Evolutionary conservation across 1,140 invertebrate species (phyloP).

Genomic region (Ptiloglossa arizonensis): DNA sequence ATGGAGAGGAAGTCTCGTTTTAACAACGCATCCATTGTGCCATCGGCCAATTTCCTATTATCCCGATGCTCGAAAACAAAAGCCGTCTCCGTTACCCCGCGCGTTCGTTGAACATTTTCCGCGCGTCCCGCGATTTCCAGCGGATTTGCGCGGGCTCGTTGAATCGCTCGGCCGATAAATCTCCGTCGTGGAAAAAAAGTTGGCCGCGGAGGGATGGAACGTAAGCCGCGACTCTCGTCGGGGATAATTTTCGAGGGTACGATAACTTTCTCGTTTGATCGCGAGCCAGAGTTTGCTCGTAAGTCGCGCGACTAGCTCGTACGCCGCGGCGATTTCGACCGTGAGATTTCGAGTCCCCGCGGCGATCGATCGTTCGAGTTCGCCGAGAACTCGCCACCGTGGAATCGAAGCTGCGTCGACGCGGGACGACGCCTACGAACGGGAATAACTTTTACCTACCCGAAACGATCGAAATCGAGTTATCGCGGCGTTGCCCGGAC

Average conservation of each 20-base stretch:
- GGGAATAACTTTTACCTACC: conserved; percentile 47
- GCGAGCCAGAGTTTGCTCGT: neutral
- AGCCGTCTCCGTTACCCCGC: conserved; percentile 11
- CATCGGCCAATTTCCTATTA: conserved; percentile 32
- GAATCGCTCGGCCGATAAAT: neutral
- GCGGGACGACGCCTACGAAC: neutral
- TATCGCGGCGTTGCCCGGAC: neutral
- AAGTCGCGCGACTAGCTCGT: too few species aligned
- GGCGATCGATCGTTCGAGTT: too few species aligned
- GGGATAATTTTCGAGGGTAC: neutral
- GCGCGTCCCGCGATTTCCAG: neutral
- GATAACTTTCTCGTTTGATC: neutral
- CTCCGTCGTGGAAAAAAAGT: neutral
- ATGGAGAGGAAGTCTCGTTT: conserved; percentile 4
- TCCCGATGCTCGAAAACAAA: conserved; percentile 18
- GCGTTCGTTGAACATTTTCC: conserved; percentile 41
- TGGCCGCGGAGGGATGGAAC: neutral
- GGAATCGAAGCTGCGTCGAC: too few species aligned
- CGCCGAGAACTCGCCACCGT: too few species aligned
- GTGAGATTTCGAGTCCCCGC: too few species aligned
- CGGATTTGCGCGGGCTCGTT: too few species aligned
- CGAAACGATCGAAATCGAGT: conserved; percentile 52
- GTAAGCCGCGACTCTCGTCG: neutral
- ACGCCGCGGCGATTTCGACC: neutral
- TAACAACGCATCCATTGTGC: conserved; percentile 11